Evolutionary conservation across 2,113 vertebrate genomes (phyloP).

Genomic region (Entosphenus tridentatus): DNA sequence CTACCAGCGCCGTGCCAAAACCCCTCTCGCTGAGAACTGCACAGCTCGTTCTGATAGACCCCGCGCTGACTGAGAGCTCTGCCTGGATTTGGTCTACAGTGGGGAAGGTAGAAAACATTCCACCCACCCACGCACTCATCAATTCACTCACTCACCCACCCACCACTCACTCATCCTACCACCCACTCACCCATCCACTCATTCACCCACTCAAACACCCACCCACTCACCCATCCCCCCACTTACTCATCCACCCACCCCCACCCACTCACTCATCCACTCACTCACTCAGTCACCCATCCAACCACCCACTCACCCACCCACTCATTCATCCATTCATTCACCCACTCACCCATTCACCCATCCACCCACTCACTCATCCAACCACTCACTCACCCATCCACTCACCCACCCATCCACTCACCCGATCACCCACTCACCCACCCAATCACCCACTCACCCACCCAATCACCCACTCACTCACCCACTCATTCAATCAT

Average conservation of each 20-base stretch:
- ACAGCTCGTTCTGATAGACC: no score
- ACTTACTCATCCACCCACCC: background rate
- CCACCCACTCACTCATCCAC: background rate
- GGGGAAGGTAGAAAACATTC: no score
- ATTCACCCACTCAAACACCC: background rate
- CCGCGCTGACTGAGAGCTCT: no score
- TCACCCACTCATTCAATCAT: background rate
- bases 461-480: background rate
- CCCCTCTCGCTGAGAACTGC: no score
- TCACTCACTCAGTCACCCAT: background rate
- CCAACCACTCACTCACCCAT: background rate
- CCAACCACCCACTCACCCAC: background rate
- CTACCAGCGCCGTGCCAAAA: no score
- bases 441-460: background rate
- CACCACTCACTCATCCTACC: background rate
- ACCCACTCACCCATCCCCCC: background rate
- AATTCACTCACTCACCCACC: background rate
- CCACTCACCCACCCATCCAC: background rate
- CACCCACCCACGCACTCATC: background rate
- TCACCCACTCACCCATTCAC: background rate
- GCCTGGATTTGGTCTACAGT: no score
- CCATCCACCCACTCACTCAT: background rate
- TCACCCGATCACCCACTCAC: background rate
- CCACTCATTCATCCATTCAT: no score
- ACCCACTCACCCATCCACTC: background rate